Conservation (phyloP, 2,888 invertebrate genomes). For the Incurvaria masculella region DNA sequence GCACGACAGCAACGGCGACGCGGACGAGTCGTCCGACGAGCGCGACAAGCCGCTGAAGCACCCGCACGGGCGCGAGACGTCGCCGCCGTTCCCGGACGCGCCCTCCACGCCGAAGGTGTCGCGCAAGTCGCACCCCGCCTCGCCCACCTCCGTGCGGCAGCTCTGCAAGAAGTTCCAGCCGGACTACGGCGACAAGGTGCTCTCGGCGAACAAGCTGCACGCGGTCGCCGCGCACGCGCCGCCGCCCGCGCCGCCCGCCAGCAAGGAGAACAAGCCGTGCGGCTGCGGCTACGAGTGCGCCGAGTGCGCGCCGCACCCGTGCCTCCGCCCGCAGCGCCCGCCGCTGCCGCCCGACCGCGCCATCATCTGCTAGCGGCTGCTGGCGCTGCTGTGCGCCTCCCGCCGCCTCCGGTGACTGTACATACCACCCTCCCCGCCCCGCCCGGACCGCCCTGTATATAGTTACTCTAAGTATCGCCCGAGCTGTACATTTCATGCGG, state of each 20-base stretch:
- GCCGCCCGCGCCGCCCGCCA: conserved; percentile 4
- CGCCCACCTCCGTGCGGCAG: conserved; percentile 47
- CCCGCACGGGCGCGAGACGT: conserved; percentile 41
- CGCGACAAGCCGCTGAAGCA: conserved; percentile 43
- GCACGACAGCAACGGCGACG: conserved; percentile 3
- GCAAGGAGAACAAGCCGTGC: conserved; percentile 11
- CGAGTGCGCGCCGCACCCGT: conserved; percentile 16
- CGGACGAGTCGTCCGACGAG: conserved; percentile 20
- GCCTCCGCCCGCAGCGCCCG: conserved; percentile 10
- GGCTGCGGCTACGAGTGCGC: conserved; percentile 15
- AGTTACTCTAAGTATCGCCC: conserved; percentile 11
- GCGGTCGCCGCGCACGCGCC: too few species aligned
- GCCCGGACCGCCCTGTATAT: conserved; percentile 2
- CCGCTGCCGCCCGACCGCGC: conserved; percentile 28
- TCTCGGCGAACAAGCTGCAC: conserved; percentile 22
- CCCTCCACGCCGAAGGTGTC: conserved; percentile 64
- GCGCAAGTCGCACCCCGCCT: conserved; percentile 57
- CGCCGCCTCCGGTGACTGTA: conserved; percentile 3
- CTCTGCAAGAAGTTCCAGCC: conserved; percentile 55
- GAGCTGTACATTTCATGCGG: conserved; percentile 29
- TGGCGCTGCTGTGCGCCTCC: conserved; percentile 9
- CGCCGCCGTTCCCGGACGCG: conserved; percentile 59
- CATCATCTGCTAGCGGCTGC: conserved; percentile 35
- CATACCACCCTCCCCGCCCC: conserved; percentile 2
- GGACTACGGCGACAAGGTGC: conserved; percentile 49